A percentile compares a stretch with the other conserved stretches of the same genome.
These are phyloP conservation scores for Ophthalmolycus amberensis DNA, from an alignment of 2,113 vertebrate genomes.

Conservation along the genomic window DNA sequence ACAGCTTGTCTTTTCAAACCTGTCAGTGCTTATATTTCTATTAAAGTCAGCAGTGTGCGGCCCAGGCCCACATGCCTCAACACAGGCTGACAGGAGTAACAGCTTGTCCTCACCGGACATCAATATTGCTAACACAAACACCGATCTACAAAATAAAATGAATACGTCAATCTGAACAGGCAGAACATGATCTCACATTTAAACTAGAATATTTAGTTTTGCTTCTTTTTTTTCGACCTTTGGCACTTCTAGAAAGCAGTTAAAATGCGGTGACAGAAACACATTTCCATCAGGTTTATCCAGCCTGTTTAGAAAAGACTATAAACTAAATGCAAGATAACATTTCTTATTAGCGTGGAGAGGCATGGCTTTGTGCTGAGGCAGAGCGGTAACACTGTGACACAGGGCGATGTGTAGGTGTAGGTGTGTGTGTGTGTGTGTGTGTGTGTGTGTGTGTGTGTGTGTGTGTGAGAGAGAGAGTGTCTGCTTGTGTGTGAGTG, in stretches of 20 bases:
- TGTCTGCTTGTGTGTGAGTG: background rate
- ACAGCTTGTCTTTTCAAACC: slow-evolving; percentile 83
- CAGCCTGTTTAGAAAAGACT: slow-evolving; percentile 3
- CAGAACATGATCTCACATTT: slow-evolving; percentile 27
- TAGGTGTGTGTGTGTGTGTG: no score
- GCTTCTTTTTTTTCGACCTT: background rate
- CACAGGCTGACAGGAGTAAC: slow-evolving; percentile 70
- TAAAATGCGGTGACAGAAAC: background rate
- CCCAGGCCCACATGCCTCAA: slow-evolving; percentile 22
- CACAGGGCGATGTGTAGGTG: slow-evolving; percentile 46
- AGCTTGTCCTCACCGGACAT: slow-evolving; percentile 44
- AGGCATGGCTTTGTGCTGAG: slow-evolving; percentile 26
- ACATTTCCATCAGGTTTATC: background rate
- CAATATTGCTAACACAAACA: slow-evolving; percentile 53
- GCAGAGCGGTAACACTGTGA: slow-evolving; percentile 31
- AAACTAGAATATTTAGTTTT: background rate
- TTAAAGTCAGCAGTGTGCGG: slow-evolving; percentile 73
- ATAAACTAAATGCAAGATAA: slow-evolving; percentile 32
- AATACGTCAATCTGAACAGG: slow-evolving; percentile 22
- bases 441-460: no score
- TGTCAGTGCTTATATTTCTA: slow-evolving; percentile 79
- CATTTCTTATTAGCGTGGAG: slow-evolving; percentile 31
- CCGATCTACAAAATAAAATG: slow-evolving; percentile 18
- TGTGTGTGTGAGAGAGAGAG: background rate
- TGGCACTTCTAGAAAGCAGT: background rate